Evolutionary conservation across 1,140 invertebrate species (phyloP).

Genomic region (Luehdorfia chinensis): DNA sequence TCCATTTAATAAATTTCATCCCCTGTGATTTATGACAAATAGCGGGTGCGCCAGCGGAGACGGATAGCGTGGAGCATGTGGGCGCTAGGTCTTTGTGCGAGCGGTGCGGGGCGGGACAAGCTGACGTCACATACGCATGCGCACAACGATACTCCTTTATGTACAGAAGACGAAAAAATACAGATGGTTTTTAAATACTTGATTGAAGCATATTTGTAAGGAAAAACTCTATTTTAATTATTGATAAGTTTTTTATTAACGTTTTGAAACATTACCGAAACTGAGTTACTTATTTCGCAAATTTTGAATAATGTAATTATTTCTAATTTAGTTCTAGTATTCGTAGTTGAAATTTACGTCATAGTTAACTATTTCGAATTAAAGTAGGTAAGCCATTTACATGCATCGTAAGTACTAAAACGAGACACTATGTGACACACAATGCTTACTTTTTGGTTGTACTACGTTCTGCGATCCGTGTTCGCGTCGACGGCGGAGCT

Average conservation of each 20-base stretch:
- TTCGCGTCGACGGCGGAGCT: conserved; percentile 23
- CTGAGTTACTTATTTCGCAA: too few relatives aligned
- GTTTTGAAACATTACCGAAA: too few relatives aligned
- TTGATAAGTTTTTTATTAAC: too few relatives aligned
- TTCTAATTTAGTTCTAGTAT: too few relatives aligned
- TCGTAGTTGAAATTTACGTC: too few relatives aligned
- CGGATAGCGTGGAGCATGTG: conserved; percentile 33
- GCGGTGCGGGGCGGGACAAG: conserved; percentile 42
- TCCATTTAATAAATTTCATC: conserved; percentile 32
- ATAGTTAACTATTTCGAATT: too few relatives aligned
- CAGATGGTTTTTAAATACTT: conserved; percentile 25
- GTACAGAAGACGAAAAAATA: conserved; percentile 36
- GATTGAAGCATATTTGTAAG: not conserved
- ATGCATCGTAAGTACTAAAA: too few relatives aligned
- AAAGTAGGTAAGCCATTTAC: too few relatives aligned
- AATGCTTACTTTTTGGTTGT: conserved; percentile 23
- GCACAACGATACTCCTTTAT: conserved; percentile 48
- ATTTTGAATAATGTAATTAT: too few relatives aligned
- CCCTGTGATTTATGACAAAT: conserved; percentile 26
- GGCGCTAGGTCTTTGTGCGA: conserved; percentile 32
- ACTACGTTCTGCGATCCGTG: conserved; percentile 52
- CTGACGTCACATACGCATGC: conserved; percentile 69
- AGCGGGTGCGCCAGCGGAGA: conserved; percentile 25
- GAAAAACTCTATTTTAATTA: not conserved
- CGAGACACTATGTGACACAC: too few relatives aligned